Evolutionary conservation across 2,888 invertebrate species (phyloP), one percentile per base, ranked within the genome.

Genomic region (Urechis unicinctus): DNA sequence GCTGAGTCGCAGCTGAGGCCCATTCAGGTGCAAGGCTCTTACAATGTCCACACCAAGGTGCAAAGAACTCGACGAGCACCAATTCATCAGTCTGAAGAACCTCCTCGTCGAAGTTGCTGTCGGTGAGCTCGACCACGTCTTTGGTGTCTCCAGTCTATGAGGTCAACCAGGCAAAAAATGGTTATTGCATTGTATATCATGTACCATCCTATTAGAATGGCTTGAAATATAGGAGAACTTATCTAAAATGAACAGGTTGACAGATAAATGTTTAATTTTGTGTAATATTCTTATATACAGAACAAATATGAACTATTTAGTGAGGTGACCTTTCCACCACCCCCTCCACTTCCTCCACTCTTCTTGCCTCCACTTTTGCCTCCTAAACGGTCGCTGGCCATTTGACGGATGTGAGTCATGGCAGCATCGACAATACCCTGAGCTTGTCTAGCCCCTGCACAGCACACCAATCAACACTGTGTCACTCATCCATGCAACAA

Each of bases 51-150:
- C 94, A 94, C 82, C 82, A 82, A 3, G 82, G 83, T 4, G 97
- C 97, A 79, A 86, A 97, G 83, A 98, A 97, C 80, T 97, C 96
- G 1, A 99, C 93, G 66, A 98, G 80, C 95, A 96, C 97, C 78
- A 94, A 84, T 72, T 97, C 96, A 21, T 96, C 91, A 49, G 93
- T 93, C 66, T 91, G 84, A 66, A 96, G 77, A 21, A 99, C 96
- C 53, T 88, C 78, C 76, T 89, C 86, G 63, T 95, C 89, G 78
- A 98, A 98, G 82, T 98, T 98, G 62, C 86, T 85, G 77, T 98
- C 97, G 0, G 97, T 98, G 61, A 99, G 81, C 71, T 93, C 93
- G 64, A 98, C 80, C 22, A 98, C 97, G 76, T 86, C 85, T 54
- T 78, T 74, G 42, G 69, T 62, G 61, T 72, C 69, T 48, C 73